Evolutionary conservation across 1,140 invertebrate genomes (phyloP).

Genomic region (Triops cancriformis): DNA sequence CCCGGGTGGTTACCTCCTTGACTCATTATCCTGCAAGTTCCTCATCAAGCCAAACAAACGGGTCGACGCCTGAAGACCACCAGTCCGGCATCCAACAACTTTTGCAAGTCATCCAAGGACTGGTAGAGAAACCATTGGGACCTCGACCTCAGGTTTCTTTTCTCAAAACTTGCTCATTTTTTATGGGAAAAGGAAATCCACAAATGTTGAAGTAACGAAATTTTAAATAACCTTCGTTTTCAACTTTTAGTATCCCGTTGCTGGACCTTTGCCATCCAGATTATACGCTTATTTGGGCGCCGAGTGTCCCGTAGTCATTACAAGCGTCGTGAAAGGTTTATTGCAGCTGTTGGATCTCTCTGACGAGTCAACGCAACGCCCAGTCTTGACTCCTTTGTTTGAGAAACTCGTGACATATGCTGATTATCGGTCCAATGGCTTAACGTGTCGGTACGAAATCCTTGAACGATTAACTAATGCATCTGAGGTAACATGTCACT

Average conservation of each 20-base stretch:
- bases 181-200: neutral
- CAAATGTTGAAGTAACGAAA: neutral
- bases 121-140: neutral
- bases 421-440: neutral
- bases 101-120: neutral
- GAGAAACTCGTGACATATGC: neutral
- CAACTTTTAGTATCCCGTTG: neutral
- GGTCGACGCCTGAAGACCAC: neutral
- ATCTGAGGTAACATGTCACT: neutral
- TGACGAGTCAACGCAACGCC: neutral
- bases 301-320: conserved; percentile 9
- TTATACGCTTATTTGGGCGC: conserved; percentile 13
- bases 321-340: neutral
- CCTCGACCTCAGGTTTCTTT: neutral
- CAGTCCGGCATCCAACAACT: neutral
- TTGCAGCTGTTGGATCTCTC: conserved; percentile 9
- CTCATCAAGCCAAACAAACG: neutral
- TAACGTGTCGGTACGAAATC: neutral
- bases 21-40: conserved; percentile 1
- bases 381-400: neutral
- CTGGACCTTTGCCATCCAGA: conserved; percentile 8
- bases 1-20: neutral
- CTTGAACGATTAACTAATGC: neutral
- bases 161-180: neutral
- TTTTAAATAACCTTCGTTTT: neutral